Evolutionary conservation across 2,797 vertebrate genomes (phyloP), one percentile per base, ranked within the genome.

Genomic region (Picus viridis): DNA sequence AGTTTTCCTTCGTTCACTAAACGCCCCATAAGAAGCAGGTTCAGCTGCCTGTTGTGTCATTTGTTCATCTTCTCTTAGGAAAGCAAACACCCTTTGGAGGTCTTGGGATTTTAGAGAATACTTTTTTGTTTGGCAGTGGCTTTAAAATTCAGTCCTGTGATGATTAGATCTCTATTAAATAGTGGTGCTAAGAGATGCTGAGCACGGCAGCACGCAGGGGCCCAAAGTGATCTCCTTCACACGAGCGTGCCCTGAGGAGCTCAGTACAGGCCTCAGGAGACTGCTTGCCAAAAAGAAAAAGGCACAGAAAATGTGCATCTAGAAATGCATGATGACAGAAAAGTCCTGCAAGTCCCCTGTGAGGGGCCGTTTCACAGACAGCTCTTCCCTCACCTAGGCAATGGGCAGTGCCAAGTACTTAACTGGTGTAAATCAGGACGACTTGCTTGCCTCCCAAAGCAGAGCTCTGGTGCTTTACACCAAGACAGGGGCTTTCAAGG

Each of bases 211-310:
- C 39, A n/a, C 15, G 19, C 2, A 19, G 26, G 43, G 63, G 24
- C 78, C 64, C 30, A 32, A 32, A 22, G 65, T 62, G 36, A 18
- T 6, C 59, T 19, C 72, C 24, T 43, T 29, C 39, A 1, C 2
- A 27, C 0, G 0, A 65, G 54, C 4, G 1, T 67, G 27, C 22
- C 13, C 43, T 10, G 18, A 86, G 62, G 65, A 84, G 15, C 32
- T 49, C 19, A 0, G 0, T 16, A 7, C 10, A n/a, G 65, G 73
- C 15, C 41, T 77, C 29, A 15, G 4, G 7, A 16, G 9, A 6
- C 27, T 30, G 27, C 73, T 57, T 36, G 19, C 17, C 57, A 67
- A 64, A 43, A 75, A 63, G n/a, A n/a, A 70, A 84, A 73, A 77
- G 22, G 1, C 11, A 5, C 1, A 29, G 27, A 45, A 69, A 90